Base-by-base conservation (phyloP, 92 coral and sea anemone species). In the Chrysogorgia sp. region DNA sequence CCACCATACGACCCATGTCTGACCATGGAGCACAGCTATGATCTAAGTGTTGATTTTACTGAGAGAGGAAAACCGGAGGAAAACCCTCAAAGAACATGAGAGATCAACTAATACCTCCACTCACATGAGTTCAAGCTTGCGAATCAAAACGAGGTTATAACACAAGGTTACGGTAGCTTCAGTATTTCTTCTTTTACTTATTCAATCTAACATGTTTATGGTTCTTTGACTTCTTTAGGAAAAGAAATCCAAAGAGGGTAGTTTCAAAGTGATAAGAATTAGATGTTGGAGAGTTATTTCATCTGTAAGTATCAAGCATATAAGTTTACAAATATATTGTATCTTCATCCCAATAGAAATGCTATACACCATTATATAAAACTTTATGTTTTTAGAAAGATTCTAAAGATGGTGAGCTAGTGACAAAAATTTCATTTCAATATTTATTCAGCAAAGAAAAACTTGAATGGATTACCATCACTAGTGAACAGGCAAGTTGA, bases 271-370 rank as follows among this genome's bases (percentile, higher is more conserved):
- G 21, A 88, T 97, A 0, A 82, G 98, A 56, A 93, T 93, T 85
- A 89, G 88, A 53, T 93, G 98, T 48, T 93, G 98, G 98, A 91
- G 96, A 81, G 90, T 93, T 33, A 87, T 96, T 3, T 85, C 98
- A 19, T 47, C 88, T 0, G 98, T 93, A 74, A 84, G 96, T 92
- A 30, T 23, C 7, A 19, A n/a, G n/a, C n/a, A 41, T 15, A 10
- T 61, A 34, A 68, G 1, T n/a, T 23, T 32, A 34, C 3, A 68
- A 52, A 57, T 8, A 37, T 22, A 22, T 32, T 56, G 62, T 49
- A 10, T 1, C 17, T 49, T 2, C 22, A 2, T 3, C 22, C n/a
- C n/a, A n/a, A n/a, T n/a, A n/a, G n/a, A n/a, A n/a, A n/a, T n/a
- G n/a, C n/a, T 43, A 43, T 8, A 43, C 50, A 43, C 50, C 50